Conservation (phyloP, 2,888 invertebrate genomes). For the Microdon myrmicae region DNA sequence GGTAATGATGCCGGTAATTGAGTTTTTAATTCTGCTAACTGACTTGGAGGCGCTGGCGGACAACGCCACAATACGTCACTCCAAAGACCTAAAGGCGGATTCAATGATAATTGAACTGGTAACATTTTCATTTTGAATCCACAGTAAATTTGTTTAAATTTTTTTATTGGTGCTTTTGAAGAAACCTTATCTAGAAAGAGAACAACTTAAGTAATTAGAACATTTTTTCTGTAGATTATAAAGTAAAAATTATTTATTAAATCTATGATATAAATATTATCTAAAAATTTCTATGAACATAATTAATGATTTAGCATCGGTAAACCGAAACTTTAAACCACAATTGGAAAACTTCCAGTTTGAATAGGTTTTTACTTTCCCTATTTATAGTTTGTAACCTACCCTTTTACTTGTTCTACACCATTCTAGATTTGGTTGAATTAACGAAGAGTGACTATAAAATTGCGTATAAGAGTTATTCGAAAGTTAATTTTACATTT, state of each 20-base stretch:
- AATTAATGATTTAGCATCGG: too few relatives aligned
- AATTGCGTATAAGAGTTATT: too few relatives aligned
- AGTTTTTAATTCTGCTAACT: conserved; percentile 85
- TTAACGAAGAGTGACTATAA: too few relatives aligned
- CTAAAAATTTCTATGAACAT: not conserved
- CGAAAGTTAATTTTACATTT: too few relatives aligned
- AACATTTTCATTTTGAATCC: conserved; percentile 73
- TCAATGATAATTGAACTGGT: conserved; percentile 77
- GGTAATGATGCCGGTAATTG: conserved; percentile 86
- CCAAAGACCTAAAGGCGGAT: conserved; percentile 83
- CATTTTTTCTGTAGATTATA: not conserved
- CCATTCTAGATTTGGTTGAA: too few relatives aligned
- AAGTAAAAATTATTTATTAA: too few relatives aligned
- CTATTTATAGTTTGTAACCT: too few relatives aligned
- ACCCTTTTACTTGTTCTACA: too few relatives aligned
- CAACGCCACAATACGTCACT: conserved; percentile 89
- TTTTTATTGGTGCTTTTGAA: conserved; percentile 6
- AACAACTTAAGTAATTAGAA: not conserved
- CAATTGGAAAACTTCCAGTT: too few relatives aligned
- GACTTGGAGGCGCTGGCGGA: conserved; percentile 81
- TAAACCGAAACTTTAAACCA: too few relatives aligned
- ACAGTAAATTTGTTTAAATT: conserved; percentile 19
- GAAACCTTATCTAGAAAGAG: conserved; percentile 22
- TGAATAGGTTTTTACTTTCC: too few relatives aligned
- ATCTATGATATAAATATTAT: too few relatives aligned